phyloP scores from a whole-genome alignment of 2,888 invertebrate species.

The Leucophora obtusa region DNA sequence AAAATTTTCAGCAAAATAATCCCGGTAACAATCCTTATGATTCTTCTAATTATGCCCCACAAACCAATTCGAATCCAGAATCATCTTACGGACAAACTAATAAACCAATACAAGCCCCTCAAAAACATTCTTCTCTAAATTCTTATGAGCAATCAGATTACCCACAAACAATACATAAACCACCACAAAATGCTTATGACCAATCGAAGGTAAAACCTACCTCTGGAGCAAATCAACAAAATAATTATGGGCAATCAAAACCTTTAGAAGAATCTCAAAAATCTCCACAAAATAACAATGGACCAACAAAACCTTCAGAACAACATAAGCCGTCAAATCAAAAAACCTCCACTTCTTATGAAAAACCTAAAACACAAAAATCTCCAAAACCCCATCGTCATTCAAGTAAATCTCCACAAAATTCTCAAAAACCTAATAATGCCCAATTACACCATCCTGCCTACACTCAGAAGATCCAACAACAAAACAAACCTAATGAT shows the following conservation, averaged over 20 bases:
- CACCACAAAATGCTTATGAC: too few relatives aligned
- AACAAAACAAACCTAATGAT: not conserved
- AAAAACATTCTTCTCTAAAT: not conserved
- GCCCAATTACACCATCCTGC: not conserved
- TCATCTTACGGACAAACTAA: not conserved
- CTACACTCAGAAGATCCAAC: not conserved
- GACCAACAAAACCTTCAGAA: slow-evolving; percentile 9
- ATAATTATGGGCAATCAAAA: slow-evolving; percentile 13
- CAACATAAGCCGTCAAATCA: not conserved
- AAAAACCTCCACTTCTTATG: slow-evolving; percentile 6
- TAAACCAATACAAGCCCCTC: not conserved
- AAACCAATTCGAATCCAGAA: not conserved
- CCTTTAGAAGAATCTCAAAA: slow-evolving; percentile 6
- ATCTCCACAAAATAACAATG: slow-evolving; percentile 8
- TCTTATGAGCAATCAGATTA: not conserved
- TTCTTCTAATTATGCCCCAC: not conserved
- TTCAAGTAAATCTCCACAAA: slow-evolving; percentile 7
- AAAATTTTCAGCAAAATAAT: not conserved
- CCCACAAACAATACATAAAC: too few relatives aligned
- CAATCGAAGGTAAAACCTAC: too few relatives aligned
- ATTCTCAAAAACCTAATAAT: slow-evolving; percentile 9
- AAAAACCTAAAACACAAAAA: not conserved
- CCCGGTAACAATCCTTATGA: slow-evolving; percentile 16
- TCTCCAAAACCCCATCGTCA: not conserved
- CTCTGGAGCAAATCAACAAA: not conserved